Conservation (phyloP, 2,797 vertebrate species). For the Heliangelus exortis region DNA sequence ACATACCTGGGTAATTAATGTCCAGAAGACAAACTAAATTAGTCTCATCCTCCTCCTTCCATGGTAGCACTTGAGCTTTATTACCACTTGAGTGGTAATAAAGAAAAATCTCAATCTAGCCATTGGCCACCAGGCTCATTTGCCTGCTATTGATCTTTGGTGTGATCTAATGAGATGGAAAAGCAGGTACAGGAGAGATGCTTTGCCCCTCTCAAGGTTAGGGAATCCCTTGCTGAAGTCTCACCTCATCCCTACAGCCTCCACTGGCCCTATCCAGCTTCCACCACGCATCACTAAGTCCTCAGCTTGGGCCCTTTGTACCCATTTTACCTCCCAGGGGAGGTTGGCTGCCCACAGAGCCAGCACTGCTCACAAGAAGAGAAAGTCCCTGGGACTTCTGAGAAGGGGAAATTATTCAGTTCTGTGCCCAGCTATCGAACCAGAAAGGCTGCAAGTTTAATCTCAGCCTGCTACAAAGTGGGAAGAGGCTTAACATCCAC, state of each 20-base stretch:
- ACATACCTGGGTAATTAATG: not conserved
- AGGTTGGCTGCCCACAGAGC: accelerated
- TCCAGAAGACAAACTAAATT: constrained; percentile 23
- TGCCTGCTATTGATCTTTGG: not conserved
- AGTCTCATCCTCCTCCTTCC: not conserved
- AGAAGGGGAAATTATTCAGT: not conserved
- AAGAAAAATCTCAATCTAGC: constrained; percentile 29
- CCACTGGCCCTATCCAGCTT: not conserved
- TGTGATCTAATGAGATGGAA: constrained; percentile 33
- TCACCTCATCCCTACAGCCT: not conserved
- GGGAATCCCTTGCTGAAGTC: not conserved
- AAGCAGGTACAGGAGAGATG: not conserved
- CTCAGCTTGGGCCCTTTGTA: accelerated
- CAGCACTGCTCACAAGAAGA: accelerated
- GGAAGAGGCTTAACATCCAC: not conserved
- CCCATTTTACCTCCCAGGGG: not conserved
- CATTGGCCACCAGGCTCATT: constrained; percentile 23
- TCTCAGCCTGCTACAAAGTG: not conserved
- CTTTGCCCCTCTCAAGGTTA: not conserved
- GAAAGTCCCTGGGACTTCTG: not conserved
- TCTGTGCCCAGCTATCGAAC: not conserved
- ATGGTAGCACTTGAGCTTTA: not conserved
- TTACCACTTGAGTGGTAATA: constrained; percentile 51
- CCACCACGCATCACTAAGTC: not conserved
- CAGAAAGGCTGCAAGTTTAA: not conserved